Base-by-base conservation (phyloP, 1,140 invertebrate genomes). In the Pogonomyrmex barbatus region DNA sequence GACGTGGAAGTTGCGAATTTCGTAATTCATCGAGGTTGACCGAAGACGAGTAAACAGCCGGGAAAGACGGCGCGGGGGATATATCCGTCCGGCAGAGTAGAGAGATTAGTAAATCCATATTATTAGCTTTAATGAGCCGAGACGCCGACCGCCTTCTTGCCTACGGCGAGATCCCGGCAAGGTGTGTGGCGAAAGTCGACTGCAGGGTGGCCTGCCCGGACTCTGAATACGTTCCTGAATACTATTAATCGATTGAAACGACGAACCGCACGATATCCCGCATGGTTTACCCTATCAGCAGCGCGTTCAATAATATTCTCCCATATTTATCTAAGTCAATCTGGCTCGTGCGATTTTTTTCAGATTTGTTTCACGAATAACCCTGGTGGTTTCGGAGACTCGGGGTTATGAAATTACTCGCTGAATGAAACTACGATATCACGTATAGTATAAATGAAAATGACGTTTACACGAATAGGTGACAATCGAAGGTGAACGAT, bases 41-140 rank as follows among this genome's bases (percentile, higher is more conserved):
- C 42, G 36, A 33, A 5, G 58, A 50, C 42, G 70, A 82, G 36
- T 77, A 85, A 71, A 71, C 50, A 54, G n/a, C 36, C 52, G 81
- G 17, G 86, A 71, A 71, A 63, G 71, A 82, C 62, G 14, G 82
- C 24, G 14, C 47, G n/a, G 77, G 52, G 47, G 42, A 39, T 65
- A 85, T 58, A 76, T 88, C 86, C 88, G 88, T 17, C 65, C 70
- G 86, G 81, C 82, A 58, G 67, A 90, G 89, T 82, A 86, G 87
- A 88, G 90, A 92, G 92, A 93, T 92, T 92, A 92, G 93, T 93
- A 94, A 94, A 94, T 94, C 93, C 89, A 92, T 92, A 93, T 94
- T 94, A 93, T 94, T 94, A 93, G 91, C 90, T 92, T 93, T 94
- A 94, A 94, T 94, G 91, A 94, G 92, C 91, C 91, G 87, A 92